Base-by-base conservation (phyloP, 2,888 invertebrate genomes). In the Oscheius onirici region DNA sequence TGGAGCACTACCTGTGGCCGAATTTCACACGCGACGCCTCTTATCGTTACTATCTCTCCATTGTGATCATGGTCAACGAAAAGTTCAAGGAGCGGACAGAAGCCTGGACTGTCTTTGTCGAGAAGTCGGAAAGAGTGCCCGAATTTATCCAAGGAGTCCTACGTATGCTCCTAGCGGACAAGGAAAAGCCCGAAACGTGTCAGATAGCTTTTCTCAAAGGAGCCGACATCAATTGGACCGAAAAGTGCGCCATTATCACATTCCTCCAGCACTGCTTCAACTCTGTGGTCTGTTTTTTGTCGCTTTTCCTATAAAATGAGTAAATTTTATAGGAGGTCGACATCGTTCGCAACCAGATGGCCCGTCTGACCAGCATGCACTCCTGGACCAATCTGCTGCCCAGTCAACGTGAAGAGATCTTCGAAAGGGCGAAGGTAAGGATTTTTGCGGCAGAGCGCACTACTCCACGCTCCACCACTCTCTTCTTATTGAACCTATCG, bases 31-130 rank as follows among this genome's bases (percentile, higher is more conserved):
- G 92, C 0, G 92, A 91, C n/a, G 89, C 84, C 65, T 74, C 77
- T 34, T 68, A 72, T 22, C 75, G 80, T 1, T 96, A 97, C 88
- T 92, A 96, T 86, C 92, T 99, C 52, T 96, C 97, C 0, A 95
- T 99, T 78, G 93, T 95, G n/a, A 93, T 94, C 0, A 95, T 99
- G 94, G 92, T 97, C 55, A 99, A 99, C 90, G 97, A 99, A 88
- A 99, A 99, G 88, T 95, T 96, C 87, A 91, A 97, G 1, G 99
- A 99, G 89, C 90, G 97, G 66, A 95, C 97, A 10, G 94, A 94
- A 74, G 95, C 96, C 3, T 99, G 97, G 97, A 92, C 93, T 90
- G 93, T 72, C 34, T 77, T 86, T 84, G 86, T 20, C 79, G 63
- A 72, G 15, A 41, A 57, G 2, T 77, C 86, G 0, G 77, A 81